Base-by-base conservation (phyloP, 2,113 vertebrate genomes). In the Jacana jacana region DNA sequence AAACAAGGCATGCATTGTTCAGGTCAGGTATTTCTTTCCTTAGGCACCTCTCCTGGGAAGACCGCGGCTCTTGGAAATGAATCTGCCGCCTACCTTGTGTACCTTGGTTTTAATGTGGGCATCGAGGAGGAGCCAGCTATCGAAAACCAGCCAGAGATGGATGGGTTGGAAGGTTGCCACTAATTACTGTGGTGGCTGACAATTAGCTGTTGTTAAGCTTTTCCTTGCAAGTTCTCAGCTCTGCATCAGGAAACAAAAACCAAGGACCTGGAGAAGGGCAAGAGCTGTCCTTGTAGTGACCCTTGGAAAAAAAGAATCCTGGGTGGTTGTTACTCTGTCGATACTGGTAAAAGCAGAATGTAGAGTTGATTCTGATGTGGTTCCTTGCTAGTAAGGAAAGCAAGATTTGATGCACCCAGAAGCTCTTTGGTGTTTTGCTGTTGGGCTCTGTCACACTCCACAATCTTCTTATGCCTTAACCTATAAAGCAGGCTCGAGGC, bases 191-290 rank as follows among this genome's bases (percentile, higher is more conserved):
- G 93, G 79, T 16, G 1, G 54, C 89, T 89, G 84, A 89, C 91
- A 95, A 78, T 91, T 97, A 90, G 84, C 81, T 94, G 55, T 31
- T 96, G 73, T 75, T 91, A 77, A 97, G 46, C 58, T 55, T 89
- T 94, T 75, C 51, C 65, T 83, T 55, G 76, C 69, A 24, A 85
- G 64, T 94, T 90, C 57, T 75, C 54, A n/a, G 1, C 3, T 0
- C 2, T 66, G 55, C 40, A 22, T 42, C 39, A 12, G 10, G 6
- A 77, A 90, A 75, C 39, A 23, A 63, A 89, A 91, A 10, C 40
- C 48, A 39, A 79, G n/a, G 91, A 79, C 6, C 28, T 33, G 33
- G 72, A 85, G 46, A 71, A 85, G 90, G 46, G 88, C 39, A 39
- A 78, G 60, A 54, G 39, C n/a, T 77, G 80, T 14, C 44, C 65